Evolutionary conservation across 1,140 invertebrate genomes (phyloP).

Genomic region (Sinella curviseta): DNA sequence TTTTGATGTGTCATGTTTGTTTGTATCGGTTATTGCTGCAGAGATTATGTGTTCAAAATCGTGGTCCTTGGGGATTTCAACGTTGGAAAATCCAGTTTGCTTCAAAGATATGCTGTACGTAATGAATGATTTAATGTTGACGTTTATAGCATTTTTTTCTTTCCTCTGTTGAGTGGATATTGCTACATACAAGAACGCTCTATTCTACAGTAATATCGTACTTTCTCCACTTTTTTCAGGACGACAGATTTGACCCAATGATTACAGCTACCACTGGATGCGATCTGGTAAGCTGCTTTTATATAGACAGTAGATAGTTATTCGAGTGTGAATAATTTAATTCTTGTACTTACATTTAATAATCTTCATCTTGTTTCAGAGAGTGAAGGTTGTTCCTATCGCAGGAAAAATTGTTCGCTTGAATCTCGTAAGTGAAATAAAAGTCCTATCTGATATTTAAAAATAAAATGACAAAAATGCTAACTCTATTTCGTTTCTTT

Average conservation of each 20-base stretch:
- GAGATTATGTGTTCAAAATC: not conserved
- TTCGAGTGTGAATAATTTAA: too few relatives aligned
- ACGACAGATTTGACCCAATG: not conserved
- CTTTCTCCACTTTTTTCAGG: not conserved
- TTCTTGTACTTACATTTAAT: too few relatives aligned
- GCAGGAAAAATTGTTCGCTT: not conserved
- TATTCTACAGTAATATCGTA: not conserved
- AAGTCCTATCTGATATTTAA: too few relatives aligned
- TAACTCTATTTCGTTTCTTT: too few relatives aligned
- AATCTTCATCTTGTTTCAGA: too few relatives aligned
- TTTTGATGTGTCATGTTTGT: not conserved
- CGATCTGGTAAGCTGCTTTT: too few relatives aligned
- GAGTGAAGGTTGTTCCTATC: not conserved
- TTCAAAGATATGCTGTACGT: not conserved
- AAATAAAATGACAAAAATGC: not conserved
- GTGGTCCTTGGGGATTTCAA: not conserved
- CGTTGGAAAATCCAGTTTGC: slow-evolving; percentile 9
- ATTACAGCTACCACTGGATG: not conserved
- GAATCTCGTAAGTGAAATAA: too few relatives aligned
- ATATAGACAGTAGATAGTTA: too few relatives aligned
- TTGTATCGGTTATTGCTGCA: not conserved
- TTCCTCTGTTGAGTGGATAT: not conserved
- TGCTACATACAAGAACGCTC: not conserved
- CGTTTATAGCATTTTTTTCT: not conserved
- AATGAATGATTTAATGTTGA: not conserved